These are phyloP conservation scores for Cotesia glomerata DNA, from an alignment of 1,140 invertebrate genomes.

Conservation along the genomic window DNA sequence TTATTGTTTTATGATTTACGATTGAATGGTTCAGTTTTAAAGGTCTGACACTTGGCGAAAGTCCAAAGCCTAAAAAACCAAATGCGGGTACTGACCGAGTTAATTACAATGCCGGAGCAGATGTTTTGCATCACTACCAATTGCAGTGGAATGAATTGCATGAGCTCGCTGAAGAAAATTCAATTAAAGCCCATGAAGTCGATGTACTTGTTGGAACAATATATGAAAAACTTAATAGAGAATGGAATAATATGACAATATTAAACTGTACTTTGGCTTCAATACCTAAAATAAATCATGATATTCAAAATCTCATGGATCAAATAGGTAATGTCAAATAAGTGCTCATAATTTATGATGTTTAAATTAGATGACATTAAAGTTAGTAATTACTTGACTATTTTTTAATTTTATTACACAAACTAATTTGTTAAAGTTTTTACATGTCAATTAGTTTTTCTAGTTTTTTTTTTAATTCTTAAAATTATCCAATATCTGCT, in stretches of 20 bases:
- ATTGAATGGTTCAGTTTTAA: conserved; percentile 50
- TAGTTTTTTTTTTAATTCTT: too few species aligned
- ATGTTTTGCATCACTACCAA: conserved; percentile 70
- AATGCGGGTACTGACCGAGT: conserved; percentile 46
- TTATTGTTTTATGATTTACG: not conserved
- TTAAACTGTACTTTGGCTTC: conserved; percentile 64
- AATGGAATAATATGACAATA: conserved; percentile 64
- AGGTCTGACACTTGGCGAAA: conserved; percentile 49
- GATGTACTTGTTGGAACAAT: conserved; percentile 66
- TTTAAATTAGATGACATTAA: too few species aligned
- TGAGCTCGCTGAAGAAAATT: conserved; percentile 69
- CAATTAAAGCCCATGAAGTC: conserved; percentile 65
- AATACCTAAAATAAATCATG: conserved; percentile 68
- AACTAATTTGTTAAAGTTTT: not conserved
- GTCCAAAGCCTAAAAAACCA: conserved; percentile 47
- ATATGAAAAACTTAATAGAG: conserved; percentile 63
- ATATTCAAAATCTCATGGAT: conserved; percentile 66
- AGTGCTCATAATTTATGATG: not conserved
- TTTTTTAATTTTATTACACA: too few species aligned
- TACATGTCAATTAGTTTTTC: not conserved
- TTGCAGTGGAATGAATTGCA: conserved; percentile 72
- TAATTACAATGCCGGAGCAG: conserved; percentile 67
- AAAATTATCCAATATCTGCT: too few species aligned
- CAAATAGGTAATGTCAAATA: conserved; percentile 63
- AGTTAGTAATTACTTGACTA: too few species aligned